These are phyloP conservation scores for silkworm (Bombyx mori) DNA, from an alignment of 1,140 invertebrate genomes.

Conservation along the genomic window DNA sequence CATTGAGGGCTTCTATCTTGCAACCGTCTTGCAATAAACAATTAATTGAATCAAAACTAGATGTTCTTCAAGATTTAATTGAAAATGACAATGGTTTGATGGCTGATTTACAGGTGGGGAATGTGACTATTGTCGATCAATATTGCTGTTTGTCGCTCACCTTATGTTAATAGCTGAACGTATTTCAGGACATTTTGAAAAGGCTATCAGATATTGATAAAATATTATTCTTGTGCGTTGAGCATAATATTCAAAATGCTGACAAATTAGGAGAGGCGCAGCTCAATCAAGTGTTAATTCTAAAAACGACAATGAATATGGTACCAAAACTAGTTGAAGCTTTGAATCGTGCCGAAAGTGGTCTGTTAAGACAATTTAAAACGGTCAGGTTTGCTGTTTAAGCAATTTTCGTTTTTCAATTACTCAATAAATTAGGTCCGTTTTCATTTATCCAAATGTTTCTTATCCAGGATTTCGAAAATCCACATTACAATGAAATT, in stretches of 20 bases:
- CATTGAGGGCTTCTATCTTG: slow-evolving; percentile 85
- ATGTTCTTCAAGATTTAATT: slow-evolving; percentile 83
- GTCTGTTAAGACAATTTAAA: slow-evolving; percentile 74
- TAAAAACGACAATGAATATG: slow-evolving; percentile 84
- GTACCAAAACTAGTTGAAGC: slow-evolving; percentile 77
- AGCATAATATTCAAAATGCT: slow-evolving; percentile 72
- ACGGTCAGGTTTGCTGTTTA: slow-evolving; percentile 61
- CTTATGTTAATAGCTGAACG: neutral
- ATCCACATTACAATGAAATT: slow-evolving; percentile 71
- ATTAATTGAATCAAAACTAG: slow-evolving; percentile 75
- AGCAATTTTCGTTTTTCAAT: too few relatives aligned
- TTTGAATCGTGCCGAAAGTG: slow-evolving; percentile 72
- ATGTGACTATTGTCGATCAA: neutral
- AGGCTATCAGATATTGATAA: slow-evolving; percentile 69
- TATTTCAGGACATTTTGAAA: slow-evolving; percentile 55
- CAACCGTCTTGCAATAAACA: slow-evolving; percentile 80
- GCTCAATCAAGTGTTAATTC: slow-evolving; percentile 82
- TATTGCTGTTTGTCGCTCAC: too few relatives aligned
- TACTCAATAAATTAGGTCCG: too few relatives aligned
- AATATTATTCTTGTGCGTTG: slow-evolving; percentile 69
- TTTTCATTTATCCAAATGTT: neutral
- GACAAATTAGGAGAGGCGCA: slow-evolving; percentile 77
- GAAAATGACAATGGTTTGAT: slow-evolving; percentile 75
- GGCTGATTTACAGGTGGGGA: slow-evolving; percentile 55
- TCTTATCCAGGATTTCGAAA: slow-evolving; percentile 53